Evolutionary conservation across 2,888 invertebrate genomes (phyloP), one percentile per base, ranked within the genome.

Genomic region (Stramonita haemastoma): DNA sequence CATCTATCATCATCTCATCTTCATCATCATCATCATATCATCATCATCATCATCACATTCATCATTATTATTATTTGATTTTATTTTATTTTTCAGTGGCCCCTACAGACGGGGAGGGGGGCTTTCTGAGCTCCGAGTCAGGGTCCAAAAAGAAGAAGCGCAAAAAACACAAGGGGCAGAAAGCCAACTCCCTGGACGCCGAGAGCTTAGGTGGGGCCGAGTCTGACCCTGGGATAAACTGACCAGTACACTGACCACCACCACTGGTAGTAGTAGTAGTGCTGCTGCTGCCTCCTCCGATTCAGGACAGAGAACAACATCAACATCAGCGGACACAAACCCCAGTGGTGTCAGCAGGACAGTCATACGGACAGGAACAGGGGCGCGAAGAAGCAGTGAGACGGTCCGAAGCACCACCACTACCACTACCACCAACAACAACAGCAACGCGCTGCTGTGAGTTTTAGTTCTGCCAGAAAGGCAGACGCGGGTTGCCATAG

Each of bases 111-210:
- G 34, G 66, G 57, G 0, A 86, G 34, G 60, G 29, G 8, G 60
- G 57, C 66, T 60, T 86, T 34, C 60, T 26, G 22, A 66, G 66
- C 60, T 66, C 56, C 0, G 87, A 87, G 26, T 11, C 34, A 1
- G 70, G 60, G 0, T 19, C 84, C 73, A 89, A 73, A 56, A 89
- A 89, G n/a, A 89, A 89, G 77, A 89, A 89, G 70, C 89, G 89
- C 70, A 89, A 89, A n/a, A 89, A 89, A 85, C n/a, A 46, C 56
- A 89, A 85, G 77, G 73, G 70, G 17, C 56, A 66, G n/a, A 88
- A 88, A 57, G n/a, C 26, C 1, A 13, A 13, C 26, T 46, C 88
- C 0, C 29, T 81, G 8, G 88, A 88, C 13, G 29, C 60, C 6
- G 86, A 86, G 34, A 86, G 66, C n/a, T 2, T 86, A 19, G 86